Evolutionary conservation across 37 sponge, comb jelly and placozoan genomes (phyloP).

Genomic region (Beroe ovata): DNA sequence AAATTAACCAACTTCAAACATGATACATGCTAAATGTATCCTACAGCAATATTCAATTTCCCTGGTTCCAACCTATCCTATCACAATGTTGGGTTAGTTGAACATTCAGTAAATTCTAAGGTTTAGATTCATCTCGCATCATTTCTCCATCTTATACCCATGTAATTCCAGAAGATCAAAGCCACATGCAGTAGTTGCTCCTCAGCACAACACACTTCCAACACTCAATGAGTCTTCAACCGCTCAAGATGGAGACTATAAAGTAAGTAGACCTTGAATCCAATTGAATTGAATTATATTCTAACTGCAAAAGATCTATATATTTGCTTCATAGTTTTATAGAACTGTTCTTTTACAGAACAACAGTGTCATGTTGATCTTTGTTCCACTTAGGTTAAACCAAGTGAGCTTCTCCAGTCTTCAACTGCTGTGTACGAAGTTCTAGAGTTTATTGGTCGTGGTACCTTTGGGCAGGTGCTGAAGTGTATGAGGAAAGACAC

Average conservation of each 20-base stretch:
- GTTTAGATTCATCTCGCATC: too few relatives aligned
- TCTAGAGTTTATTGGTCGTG: slow-evolving; percentile 82
- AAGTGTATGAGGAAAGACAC: slow-evolving; percentile 79
- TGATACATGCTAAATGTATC: slow-evolving; percentile 66
- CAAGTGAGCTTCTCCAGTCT: slow-evolving; percentile 73
- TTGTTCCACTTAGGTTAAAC: slow-evolving; percentile 58
- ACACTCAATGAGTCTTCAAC: slow-evolving; percentile 28
- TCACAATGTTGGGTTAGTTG: slow-evolving; percentile 38
- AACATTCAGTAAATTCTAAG: too few relatives aligned
- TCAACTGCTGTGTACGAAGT: slow-evolving; percentile 78
- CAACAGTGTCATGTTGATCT: too few relatives aligned
- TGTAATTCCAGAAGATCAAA: slow-evolving; percentile 11
- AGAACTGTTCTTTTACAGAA: too few relatives aligned
- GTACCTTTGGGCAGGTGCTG: slow-evolving; percentile 94
- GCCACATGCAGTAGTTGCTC: slow-evolving; percentile 49
- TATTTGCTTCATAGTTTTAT: too few relatives aligned
- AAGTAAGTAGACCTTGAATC: slow-evolving; percentile 14
- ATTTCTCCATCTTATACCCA: too few relatives aligned
- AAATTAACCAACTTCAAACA: slow-evolving; percentile 27
- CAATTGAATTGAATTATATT: too few relatives aligned
- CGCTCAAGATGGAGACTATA: slow-evolving; percentile 53
- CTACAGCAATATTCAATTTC: slow-evolving; percentile 63
- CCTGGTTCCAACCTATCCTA: slow-evolving; percentile 37
- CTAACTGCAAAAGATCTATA: too few relatives aligned
- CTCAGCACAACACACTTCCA: slow-evolving; percentile 27